A percentile compares a stretch with the other conserved stretches of the same genome.
phyloP scores from a whole-genome alignment of 2,888 invertebrate species.

The Furcula furcula region DNA sequence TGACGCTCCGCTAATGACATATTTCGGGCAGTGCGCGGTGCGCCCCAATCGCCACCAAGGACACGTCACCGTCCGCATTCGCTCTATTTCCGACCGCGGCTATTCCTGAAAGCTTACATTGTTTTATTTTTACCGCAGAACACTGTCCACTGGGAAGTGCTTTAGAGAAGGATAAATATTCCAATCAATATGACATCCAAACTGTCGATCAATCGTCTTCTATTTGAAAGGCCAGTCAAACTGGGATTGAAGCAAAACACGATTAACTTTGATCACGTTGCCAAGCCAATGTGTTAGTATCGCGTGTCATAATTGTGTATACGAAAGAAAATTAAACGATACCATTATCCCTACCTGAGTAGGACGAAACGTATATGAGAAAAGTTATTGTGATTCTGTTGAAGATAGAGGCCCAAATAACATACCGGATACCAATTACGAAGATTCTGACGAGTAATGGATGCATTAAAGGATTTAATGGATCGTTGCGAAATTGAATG shows the following conservation, averaged over 20 bases:
- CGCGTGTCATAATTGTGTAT: slow-evolving; percentile 27
- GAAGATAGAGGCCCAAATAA: not conserved
- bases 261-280: slow-evolving; percentile 36
- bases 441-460: no score
- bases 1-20: slow-evolving; percentile 61
- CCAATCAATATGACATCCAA: not conserved
- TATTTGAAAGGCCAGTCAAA: slow-evolving; percentile 28
- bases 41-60: slow-evolving; percentile 59
- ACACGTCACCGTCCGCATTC: slow-evolving; percentile 63
- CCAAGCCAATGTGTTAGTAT: slow-evolving; percentile 28
- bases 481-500: not conserved
- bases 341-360: slow-evolving; percentile 8
- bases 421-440: no score
- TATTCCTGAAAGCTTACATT: slow-evolving; percentile 78
- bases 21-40: slow-evolving; percentile 54
- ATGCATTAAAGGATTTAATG: not conserved
- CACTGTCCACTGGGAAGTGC: slow-evolving; percentile 66
- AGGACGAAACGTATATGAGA: not conserved
- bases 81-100: slow-evolving; percentile 65
- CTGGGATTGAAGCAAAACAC: slow-evolving; percentile 18
- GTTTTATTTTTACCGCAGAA: slow-evolving; percentile 70
- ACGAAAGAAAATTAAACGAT: slow-evolving; percentile 12
- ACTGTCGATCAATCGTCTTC: slow-evolving; percentile 10
- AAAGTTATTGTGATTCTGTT: no score
- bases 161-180: not conserved